Evolutionary conservation across 2,113 vertebrate species (phyloP).

Genomic region (Pelmatolapia mariae): DNA sequence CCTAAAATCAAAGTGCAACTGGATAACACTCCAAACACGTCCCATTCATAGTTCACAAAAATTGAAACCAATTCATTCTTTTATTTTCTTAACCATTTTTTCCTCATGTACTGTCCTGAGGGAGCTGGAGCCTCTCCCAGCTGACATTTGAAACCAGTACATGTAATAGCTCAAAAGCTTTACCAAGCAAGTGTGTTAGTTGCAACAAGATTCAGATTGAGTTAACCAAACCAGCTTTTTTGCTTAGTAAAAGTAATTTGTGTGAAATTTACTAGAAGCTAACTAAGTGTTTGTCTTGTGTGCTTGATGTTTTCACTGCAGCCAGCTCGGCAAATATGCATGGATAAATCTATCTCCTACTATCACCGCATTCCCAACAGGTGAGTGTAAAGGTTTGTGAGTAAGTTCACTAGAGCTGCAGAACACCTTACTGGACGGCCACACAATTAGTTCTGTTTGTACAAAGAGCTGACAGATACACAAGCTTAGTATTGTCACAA

Average conservation of each 20-base stretch:
- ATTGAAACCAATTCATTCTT: neutral
- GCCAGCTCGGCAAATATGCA: slow-evolving; percentile 52
- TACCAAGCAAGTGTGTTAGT: neutral
- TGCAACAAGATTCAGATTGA: neutral
- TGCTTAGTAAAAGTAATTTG: neutral
- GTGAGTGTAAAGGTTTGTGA: slow-evolving; percentile 18
- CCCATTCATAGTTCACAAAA: neutral
- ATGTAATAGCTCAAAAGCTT: neutral
- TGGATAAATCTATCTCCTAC: slow-evolving; percentile 53
- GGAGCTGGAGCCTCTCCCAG: neutral
- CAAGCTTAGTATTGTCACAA: neutral
- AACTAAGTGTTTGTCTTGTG: neutral
- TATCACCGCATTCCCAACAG: slow-evolving; percentile 59
- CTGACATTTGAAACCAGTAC: neutral
- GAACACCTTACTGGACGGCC: neutral
- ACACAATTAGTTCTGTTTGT: neutral
- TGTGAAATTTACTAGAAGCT: neutral
- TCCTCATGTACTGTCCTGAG: neutral
- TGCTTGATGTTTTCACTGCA: neutral
- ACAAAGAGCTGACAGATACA: neutral
- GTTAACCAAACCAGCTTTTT: neutral
- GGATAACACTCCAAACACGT: neutral
- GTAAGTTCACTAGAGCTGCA: neutral
- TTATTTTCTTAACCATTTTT: neutral
- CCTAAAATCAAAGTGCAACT: neutral